Base-by-base conservation (phyloP, 2,888 invertebrate genomes). In the Molanna angustata region DNA sequence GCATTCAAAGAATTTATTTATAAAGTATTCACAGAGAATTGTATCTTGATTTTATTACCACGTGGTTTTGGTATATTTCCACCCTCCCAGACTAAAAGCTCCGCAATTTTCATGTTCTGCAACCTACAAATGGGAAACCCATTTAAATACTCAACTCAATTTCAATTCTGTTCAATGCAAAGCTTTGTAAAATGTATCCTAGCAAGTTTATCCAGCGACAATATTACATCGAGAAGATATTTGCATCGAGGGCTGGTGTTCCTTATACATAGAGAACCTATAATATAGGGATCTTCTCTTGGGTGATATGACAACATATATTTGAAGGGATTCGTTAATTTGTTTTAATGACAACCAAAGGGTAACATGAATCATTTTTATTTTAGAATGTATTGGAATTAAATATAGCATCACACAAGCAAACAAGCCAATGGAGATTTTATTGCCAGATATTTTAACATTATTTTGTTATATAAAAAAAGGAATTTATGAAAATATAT, bases 101-200 rank as follows among this genome's bases (percentile, higher is more conserved):
- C 76, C 77, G 77, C 76, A 74, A 76, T 77, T 76, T 77, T 74
- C 76, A 74, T 77, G 77, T 77, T 73, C 70, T 49, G 69, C 66
- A 43, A 67, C 69, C 68, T 74, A 76, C 76, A 77, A 77, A 77
- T 76, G 76, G 73, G 71, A 72, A 71, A 54, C 71, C 73, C 74
- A 77, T 77, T 76, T 77, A 74, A 76, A 76, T 75, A 74, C 75
- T 71, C 69, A 70, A 70, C 71, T 71, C 72, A 74, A 67, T 74
- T 76, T 76, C 74, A 75, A 74, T 75, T 69, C 69, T 65, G 65
- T 73, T 76, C 73, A 74, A 74, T 74, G 69, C 69, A 65, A 67
- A 66, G 66, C 62, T 62, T 67, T 68, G 67, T 69, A 64, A 69
- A 69, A 64, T 67, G 66, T 67, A 54, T 45, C 49, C 31, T 39